phyloP scores from a whole-genome alignment of 2,888 invertebrate genomes.

The Tenthredo notha region DNA sequence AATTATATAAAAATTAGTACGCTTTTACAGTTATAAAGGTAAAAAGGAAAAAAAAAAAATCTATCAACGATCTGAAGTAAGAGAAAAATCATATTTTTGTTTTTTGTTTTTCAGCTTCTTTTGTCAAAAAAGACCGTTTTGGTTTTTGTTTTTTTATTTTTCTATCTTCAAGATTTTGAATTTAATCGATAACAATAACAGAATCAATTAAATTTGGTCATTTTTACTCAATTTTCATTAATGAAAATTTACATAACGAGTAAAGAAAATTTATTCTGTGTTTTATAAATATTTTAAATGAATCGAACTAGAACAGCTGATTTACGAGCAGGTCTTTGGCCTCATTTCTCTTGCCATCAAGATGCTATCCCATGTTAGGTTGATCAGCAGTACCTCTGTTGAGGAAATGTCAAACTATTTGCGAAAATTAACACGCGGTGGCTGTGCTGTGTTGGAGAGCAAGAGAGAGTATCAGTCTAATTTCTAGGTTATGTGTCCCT shows the following conservation, averaged over 20 bases:
- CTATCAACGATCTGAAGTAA: not conserved
- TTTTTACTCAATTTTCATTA: not conserved
- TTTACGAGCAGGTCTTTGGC: not conserved
- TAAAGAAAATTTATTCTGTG: not conserved
- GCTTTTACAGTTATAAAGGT: not conserved
- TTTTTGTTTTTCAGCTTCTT: not conserved
- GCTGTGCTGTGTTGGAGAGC: not conserved
- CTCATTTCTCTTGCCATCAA: not conserved
- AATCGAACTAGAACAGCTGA: not conserved
- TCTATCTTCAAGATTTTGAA: not conserved
- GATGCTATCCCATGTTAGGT: not conserved
- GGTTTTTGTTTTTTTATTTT: too few species aligned
- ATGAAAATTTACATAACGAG: not conserved
- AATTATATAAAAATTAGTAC: not conserved
- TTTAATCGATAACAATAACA: not conserved
- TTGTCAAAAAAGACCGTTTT: not conserved
- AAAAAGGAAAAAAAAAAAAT: not conserved
- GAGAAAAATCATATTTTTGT: not conserved
- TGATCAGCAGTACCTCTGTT: not conserved
- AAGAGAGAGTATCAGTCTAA: not conserved
- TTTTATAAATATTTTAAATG: not conserved
- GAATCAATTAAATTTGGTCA: not conserved
- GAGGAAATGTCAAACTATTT: not conserved
- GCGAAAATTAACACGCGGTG: not conserved
- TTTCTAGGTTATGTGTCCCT: conserved; percentile 8